phyloP scores from a whole-genome alignment of 2,888 invertebrate species.

The Drosophila nigricruria region DNA sequence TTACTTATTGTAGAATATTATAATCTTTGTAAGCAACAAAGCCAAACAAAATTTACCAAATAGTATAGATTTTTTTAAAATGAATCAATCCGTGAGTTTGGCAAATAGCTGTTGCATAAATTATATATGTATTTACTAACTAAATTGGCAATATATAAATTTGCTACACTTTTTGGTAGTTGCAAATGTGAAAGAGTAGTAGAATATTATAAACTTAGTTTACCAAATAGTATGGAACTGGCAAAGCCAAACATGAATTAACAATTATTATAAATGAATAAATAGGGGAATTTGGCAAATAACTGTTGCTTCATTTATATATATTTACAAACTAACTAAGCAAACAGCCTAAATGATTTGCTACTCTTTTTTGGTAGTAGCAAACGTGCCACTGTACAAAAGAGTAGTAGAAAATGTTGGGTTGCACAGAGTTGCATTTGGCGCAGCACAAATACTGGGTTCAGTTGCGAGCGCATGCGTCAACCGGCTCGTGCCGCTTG shows the following conservation, averaged over 20 bases:
- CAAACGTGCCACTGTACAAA: neutral
- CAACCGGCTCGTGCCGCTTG: conserved; percentile 30
- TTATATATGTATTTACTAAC: neutral
- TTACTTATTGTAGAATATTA: conserved; percentile 2
- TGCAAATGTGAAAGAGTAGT: neutral
- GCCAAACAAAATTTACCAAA: neutral
- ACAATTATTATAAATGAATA: too few relatives aligned
- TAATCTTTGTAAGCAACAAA: neutral
- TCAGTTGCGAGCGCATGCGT: conserved; percentile 53
- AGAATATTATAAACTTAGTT: too few relatives aligned
- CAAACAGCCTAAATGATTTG: too few relatives aligned
- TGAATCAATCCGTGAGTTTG: neutral
- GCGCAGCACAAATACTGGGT: conserved; percentile 46
- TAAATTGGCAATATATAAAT: too few relatives aligned
- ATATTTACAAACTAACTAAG: neutral
- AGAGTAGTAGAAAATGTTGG: neutral
- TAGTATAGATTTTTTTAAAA: conserved; percentile 1
- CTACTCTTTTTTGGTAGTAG: neutral
- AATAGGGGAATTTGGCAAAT: too few relatives aligned
- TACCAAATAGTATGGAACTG: too few relatives aligned
- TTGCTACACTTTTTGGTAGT: neutral
- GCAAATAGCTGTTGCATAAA: neutral
- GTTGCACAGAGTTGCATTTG: conserved; percentile 37
- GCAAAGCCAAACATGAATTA: too few relatives aligned
- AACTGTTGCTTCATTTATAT: neutral